These are phyloP conservation scores for Parauchenoglanis punctatus DNA, from an alignment of 2,797 vertebrate genomes.

Conservation along the genomic window DNA sequence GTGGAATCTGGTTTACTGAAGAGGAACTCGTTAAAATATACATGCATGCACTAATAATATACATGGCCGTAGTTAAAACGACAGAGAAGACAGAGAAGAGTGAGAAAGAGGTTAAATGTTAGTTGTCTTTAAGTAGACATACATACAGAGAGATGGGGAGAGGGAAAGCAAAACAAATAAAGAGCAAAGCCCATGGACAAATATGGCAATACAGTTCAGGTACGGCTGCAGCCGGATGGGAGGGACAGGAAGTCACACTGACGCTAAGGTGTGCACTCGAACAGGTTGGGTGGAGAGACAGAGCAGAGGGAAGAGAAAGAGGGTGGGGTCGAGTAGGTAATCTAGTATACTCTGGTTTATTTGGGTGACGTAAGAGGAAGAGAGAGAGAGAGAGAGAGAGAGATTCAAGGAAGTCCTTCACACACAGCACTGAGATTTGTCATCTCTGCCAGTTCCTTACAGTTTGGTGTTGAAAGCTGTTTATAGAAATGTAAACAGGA, in stretches of 20 bases:
- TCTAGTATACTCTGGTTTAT: conserved; percentile 15
- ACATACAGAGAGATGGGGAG: neutral
- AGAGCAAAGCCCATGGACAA: conserved; percentile 43
- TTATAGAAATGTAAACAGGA: neutral
- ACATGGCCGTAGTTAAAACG: neutral
- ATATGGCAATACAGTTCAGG: conserved; percentile 57
- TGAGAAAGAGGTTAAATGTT: neutral
- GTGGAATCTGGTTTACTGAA: neutral
- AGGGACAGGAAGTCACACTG: conserved; percentile 55
- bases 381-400: neutral
- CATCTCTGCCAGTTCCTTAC: conserved; percentile 50
- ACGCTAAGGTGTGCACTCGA: conserved; percentile 61
- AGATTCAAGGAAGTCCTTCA: conserved; percentile 22
- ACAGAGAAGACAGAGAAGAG: neutral
- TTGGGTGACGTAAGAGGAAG: conserved; percentile 19
- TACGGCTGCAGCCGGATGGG: conserved; percentile 43
- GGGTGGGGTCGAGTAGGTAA: neutral
- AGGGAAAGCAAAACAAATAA: neutral
- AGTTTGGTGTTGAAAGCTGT: conserved; percentile 27
- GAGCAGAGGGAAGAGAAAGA: neutral
- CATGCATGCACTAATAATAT: neutral
- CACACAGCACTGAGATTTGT: conserved; percentile 1
- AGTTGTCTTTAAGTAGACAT: neutral
- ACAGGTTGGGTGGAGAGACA: conserved; percentile 25
- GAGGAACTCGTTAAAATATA: neutral